Conservation (phyloP, 2,888 invertebrate genomes). For the Phyllotreta striolata region DNA sequence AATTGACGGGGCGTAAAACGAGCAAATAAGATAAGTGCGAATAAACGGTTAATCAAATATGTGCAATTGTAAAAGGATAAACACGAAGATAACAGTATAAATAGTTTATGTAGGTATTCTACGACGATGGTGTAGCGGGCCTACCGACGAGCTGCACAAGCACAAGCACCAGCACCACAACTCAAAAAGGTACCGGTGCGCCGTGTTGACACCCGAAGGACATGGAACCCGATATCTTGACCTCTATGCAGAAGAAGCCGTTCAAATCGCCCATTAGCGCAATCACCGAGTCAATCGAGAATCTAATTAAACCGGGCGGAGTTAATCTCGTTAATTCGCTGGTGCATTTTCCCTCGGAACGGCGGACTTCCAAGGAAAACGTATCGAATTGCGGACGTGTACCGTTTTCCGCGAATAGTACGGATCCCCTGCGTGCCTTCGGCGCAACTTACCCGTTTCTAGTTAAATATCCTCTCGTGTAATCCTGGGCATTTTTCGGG, state of each 20-base stretch:
- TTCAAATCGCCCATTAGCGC: not conserved
- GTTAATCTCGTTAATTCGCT: slow-evolving; percentile 11
- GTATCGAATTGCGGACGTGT: slow-evolving; percentile 40
- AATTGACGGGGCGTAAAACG: not conserved
- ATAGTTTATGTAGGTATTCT: slow-evolving; percentile 14
- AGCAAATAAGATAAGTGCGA: slow-evolving; percentile 15
- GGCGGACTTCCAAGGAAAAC: slow-evolving; percentile 37
- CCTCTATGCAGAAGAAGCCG: slow-evolving; percentile 24
- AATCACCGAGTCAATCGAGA: slow-evolving; percentile 9
- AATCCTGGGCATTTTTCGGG: slow-evolving; percentile 34
- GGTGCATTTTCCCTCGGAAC: slow-evolving; percentile 23
- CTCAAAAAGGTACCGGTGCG: slow-evolving; percentile 27
- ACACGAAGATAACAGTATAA: slow-evolving; percentile 39
- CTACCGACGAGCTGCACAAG: slow-evolving; percentile 31
- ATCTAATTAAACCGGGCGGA: slow-evolving; percentile 8
- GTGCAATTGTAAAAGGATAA: slow-evolving; percentile 39
- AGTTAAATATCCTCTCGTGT: slow-evolving; percentile 24
- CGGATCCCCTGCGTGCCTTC: no score
- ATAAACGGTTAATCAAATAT: slow-evolving; percentile 38
- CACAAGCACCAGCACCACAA: slow-evolving; percentile 20
- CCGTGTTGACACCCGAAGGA: slow-evolving; percentile 33
- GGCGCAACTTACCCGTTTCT: slow-evolving; percentile 25
- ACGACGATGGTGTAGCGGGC: slow-evolving; percentile 34
- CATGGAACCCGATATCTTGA: slow-evolving; percentile 38
- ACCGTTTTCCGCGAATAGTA: slow-evolving; percentile 30